These are phyloP conservation scores for Esox lucius DNA, from an alignment of 2,797 vertebrate species.

Conservation along the genomic window DNA sequence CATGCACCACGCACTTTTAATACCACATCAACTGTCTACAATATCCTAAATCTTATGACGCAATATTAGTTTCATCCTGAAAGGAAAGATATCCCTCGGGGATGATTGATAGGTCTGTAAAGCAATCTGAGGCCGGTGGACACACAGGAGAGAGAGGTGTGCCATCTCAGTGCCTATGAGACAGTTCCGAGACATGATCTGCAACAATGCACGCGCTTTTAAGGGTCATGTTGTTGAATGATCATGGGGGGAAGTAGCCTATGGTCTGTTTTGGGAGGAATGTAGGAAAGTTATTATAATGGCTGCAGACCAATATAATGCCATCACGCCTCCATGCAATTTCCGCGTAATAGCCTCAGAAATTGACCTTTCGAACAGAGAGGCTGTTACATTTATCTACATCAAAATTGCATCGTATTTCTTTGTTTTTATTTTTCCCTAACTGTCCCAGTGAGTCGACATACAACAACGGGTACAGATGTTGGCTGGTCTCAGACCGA, in stretches of 20 bases:
- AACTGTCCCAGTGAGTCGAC: slow-evolving; percentile 55
- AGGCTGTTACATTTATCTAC: slow-evolving; percentile 64
- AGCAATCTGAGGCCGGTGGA: slow-evolving; percentile 27
- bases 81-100: slow-evolving; percentile 12
- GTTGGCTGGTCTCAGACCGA: slow-evolving; percentile 62
- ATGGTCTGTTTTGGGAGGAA: slow-evolving; percentile 42
- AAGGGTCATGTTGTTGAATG: slow-evolving; percentile 5
- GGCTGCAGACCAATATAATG: slow-evolving; percentile 48
- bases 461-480: slow-evolving; percentile 67
- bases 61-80: slow-evolving; percentile 35
- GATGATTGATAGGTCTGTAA: slow-evolving; percentile 34
- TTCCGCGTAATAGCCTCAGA: slow-evolving; percentile 65
- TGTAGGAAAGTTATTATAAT: slow-evolving; percentile 53
- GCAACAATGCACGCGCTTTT: slow-evolving; percentile 17
- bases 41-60: slow-evolving; percentile 35
- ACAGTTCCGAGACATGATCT: slow-evolving; percentile 14
- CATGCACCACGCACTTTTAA: slow-evolving; percentile 1
- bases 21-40: slow-evolving; percentile 27
- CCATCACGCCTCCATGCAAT: slow-evolving; percentile 43
- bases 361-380: slow-evolving; percentile 66
- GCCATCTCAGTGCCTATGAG: slow-evolving; percentile 16
- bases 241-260: background rate
- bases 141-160: slow-evolving; percentile 5
- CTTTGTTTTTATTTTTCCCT: slow-evolving; percentile 34
- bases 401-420: slow-evolving; percentile 56